A percentile compares a stretch with the other conserved stretches of the same genome.
Conservation (phyloP, 2,888 invertebrate species). For the Latrodectus elegans region DNA sequence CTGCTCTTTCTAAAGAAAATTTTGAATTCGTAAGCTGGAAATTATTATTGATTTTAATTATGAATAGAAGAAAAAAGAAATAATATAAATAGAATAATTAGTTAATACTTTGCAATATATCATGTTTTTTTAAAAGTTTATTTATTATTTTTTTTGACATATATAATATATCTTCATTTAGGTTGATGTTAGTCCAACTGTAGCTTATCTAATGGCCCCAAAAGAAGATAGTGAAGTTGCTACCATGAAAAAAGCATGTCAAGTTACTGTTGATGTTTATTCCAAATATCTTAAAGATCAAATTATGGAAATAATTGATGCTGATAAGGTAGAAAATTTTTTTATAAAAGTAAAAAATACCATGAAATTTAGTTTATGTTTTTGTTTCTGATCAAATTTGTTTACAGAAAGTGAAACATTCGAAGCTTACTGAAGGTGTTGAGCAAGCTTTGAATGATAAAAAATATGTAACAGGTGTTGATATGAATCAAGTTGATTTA, state of each 20-base stretch:
- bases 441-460: constrained; percentile 95
- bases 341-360: constrained; percentile 7
- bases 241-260: constrained; percentile 92
- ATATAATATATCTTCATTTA: constrained; percentile 70
- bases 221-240: constrained; percentile 95
- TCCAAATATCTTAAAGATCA: constrained; percentile 97
- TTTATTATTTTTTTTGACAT: background rate
- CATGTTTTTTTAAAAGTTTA: background rate
- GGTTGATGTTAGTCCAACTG: constrained; percentile 86
- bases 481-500: constrained; percentile 92
- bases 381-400: background rate
- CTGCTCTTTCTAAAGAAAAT: constrained; percentile 83
- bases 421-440: constrained; percentile 94
- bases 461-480: constrained; percentile 93
- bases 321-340: constrained; percentile 84
- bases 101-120: too few species aligned
- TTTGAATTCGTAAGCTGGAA: constrained; percentile 82
- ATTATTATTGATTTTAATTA: background rate
- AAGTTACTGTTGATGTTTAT: constrained; percentile 95
- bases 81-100: too few species aligned
- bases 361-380: background rate
- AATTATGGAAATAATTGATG: constrained; percentile 98
- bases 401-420: constrained; percentile 92
- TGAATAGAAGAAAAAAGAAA: too few species aligned
- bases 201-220: constrained; percentile 91